These are phyloP conservation scores for Euborellia annulipes DNA, from an alignment of 1,140 invertebrate species.

Conservation along the genomic window DNA sequence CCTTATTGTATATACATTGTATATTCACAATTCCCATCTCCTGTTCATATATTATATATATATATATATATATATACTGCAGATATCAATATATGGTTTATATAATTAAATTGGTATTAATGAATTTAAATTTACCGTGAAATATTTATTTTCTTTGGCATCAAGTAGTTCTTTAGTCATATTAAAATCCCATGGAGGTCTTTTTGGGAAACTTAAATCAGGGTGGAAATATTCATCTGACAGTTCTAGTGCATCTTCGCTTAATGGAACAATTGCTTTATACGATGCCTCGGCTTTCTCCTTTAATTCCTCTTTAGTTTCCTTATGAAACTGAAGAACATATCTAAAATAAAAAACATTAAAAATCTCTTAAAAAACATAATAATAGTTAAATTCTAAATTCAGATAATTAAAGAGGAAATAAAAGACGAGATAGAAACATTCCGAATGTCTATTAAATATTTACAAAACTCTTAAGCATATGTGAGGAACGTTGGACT, in stretches of 20 bases:
- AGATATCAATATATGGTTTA: not conserved
- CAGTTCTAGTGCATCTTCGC: conserved; percentile 48
- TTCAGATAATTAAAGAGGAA: too few species aligned
- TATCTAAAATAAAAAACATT: conserved; percentile 18
- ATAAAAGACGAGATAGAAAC: too few species aligned
- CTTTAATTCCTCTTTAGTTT: conserved; percentile 15
- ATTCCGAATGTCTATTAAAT: too few species aligned
- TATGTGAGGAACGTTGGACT: too few species aligned
- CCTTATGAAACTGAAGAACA: conserved; percentile 15
- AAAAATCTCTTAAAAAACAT: too few species aligned
- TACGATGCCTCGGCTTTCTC: conserved; percentile 35
- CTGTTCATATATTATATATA: too few species aligned
- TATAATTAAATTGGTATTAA: not conserved
- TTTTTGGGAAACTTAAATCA: conserved; percentile 60
- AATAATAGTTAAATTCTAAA: too few species aligned
- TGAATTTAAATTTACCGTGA: conserved; percentile 36
- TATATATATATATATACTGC: not conserved
- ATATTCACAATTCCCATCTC: too few species aligned
- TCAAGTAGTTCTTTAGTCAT: conserved; percentile 57
- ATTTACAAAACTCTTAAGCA: too few species aligned
- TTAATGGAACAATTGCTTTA: conserved; percentile 34
- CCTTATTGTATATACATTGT: too few species aligned
- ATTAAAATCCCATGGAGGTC: conserved; percentile 63
- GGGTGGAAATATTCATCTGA: conserved; percentile 47
- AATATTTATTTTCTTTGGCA: conserved; percentile 56